phyloP scores from a whole-genome alignment of 2,888 invertebrate genomes.

The Cryptocephalus primarius region DNA sequence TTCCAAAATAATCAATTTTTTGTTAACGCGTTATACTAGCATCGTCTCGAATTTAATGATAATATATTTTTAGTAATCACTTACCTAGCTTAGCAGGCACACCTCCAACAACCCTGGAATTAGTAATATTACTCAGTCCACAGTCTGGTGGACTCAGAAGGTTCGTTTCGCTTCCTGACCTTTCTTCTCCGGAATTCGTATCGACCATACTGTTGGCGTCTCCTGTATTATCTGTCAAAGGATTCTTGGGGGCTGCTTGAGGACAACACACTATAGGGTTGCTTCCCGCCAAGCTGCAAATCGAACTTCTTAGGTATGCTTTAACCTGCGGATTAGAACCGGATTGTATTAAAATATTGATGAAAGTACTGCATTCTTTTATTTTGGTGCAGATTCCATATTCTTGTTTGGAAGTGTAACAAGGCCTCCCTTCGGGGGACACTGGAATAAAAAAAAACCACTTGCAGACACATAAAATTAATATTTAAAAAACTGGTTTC shows the following conservation, averaged over 20 bases:
- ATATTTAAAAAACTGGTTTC: too few species aligned
- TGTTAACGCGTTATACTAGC: too few species aligned
- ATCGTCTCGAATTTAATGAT: neutral
- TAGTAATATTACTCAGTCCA: conserved; percentile 47
- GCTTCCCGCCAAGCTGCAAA: conserved; percentile 57
- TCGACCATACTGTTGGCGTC: conserved; percentile 3
- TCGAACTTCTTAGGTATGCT: conserved; percentile 45
- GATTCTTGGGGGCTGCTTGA: conserved; percentile 4
- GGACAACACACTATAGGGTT: conserved; percentile 57
- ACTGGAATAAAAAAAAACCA: too few species aligned
- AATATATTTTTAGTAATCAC: neutral
- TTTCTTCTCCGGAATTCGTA: conserved; percentile 3
- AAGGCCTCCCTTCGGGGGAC: too few species aligned
- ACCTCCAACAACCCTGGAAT: conserved; percentile 63
- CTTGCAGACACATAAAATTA: too few species aligned
- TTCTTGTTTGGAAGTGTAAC: too few species aligned
- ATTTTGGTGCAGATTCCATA: too few species aligned
- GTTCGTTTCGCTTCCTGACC: conserved; percentile 6
- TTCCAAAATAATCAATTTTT: too few species aligned
- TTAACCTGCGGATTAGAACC: too few species aligned
- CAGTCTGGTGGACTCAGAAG: conserved; percentile 43
- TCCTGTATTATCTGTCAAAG: neutral
- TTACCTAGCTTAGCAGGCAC: conserved; percentile 51
- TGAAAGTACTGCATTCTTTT: too few species aligned
- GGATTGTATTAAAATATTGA: too few species aligned